phyloP scores from a whole-genome alignment of 2,888 invertebrate species.

The Nomada flava region DNA sequence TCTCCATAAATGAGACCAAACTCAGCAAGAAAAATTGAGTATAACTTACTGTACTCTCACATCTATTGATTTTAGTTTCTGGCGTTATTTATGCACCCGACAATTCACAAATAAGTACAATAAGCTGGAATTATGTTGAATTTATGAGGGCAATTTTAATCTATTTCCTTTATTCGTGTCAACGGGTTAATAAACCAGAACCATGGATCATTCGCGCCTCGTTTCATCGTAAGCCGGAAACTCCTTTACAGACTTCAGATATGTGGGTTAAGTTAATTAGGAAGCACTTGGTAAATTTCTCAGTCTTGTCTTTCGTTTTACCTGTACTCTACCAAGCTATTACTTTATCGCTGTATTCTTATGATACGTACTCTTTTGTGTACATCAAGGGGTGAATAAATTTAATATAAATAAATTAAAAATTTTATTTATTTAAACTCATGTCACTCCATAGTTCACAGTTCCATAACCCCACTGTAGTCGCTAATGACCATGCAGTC shows the following conservation, averaged over 20 bases:
- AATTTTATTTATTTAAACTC: too few species aligned
- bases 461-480: too few species aligned
- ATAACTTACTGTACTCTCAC: too few species aligned
- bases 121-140: background rate
- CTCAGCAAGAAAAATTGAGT: constrained; percentile 1
- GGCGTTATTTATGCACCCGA: too few species aligned
- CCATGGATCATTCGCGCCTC: background rate
- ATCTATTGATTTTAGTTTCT: too few species aligned
- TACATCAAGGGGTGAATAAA: too few species aligned
- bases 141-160: background rate
- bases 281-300: background rate
- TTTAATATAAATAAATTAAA: too few species aligned
- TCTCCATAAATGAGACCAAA: constrained; percentile 28
- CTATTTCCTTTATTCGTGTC: background rate
- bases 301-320: constrained; percentile 12
- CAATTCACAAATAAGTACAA: too few species aligned
- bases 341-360: background rate
- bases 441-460: too few species aligned
- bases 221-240: constrained; percentile 9
- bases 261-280: constrained; percentile 38
- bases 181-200: background rate
- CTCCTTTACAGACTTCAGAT: constrained; percentile 1
- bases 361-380: background rate
- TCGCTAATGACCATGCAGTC: too few species aligned
- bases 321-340: background rate